Evolutionary conservation across 2,797 vertebrate genomes (phyloP).

Genomic region (Sciurus vulgaris): DNA sequence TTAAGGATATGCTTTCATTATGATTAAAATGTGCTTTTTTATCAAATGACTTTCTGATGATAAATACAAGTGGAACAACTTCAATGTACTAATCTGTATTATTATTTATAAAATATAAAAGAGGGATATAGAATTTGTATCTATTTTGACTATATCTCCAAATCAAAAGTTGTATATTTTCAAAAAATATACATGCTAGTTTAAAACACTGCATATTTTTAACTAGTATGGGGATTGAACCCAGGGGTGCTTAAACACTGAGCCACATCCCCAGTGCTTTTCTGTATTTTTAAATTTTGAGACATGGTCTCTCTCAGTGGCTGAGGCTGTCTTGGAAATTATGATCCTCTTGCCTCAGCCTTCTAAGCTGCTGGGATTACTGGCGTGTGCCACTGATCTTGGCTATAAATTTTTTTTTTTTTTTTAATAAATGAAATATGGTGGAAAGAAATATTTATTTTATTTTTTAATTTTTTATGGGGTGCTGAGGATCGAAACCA

Average conservation of each 20-base stretch:
- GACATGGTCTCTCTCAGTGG: no score
- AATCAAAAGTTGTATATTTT: background rate
- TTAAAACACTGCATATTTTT: background rate
- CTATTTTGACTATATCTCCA: background rate
- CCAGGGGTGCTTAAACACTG: no score
- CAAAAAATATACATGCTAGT: background rate
- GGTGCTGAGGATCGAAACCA: no score
- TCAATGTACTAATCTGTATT: background rate
- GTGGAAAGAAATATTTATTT: background rate
- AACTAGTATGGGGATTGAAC: background rate
- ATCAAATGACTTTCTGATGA: background rate
- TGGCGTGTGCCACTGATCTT: no score
- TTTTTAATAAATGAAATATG: background rate
- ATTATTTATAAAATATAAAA: background rate
- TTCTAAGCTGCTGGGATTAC: no score
- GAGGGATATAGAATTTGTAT: background rate
- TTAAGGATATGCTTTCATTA: background rate
- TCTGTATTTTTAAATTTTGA: no score
- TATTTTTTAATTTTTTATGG: no score
- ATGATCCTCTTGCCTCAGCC: no score
- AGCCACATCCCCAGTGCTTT: no score
- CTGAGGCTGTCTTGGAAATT: no score
- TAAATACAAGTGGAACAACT: background rate
- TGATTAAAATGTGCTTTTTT: background rate
- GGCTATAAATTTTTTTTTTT: no score